These are phyloP conservation scores for Tenthredo distinguenda DNA, from an alignment of 2,888 invertebrate genomes.

Conservation along the genomic window DNA sequence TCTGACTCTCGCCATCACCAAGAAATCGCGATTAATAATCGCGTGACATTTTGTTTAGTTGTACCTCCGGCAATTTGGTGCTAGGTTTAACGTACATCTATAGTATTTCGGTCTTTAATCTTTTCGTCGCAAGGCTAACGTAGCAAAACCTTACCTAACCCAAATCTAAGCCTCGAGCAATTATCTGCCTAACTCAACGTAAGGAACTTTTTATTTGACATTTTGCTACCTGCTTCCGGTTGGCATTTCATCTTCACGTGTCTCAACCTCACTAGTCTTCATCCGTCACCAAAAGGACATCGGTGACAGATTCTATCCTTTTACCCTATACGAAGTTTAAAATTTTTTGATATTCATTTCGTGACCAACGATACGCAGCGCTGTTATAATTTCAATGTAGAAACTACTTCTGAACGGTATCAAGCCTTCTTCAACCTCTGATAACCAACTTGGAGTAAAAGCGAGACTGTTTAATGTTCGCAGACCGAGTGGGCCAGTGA, in stretches of 20 bases:
- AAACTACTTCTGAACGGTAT: not conserved
- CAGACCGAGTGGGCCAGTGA: not conserved
- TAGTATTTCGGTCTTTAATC: conserved; percentile 27
- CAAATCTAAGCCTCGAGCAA: conserved; percentile 3
- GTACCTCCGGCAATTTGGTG: conserved; percentile 55
- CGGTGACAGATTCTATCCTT: not conserved
- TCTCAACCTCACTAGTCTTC: conserved; percentile 6
- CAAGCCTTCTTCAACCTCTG: not conserved
- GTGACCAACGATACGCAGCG: not conserved
- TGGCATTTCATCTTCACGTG: conserved; percentile 24
- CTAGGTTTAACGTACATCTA: conserved; percentile 49
- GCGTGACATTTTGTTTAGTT: conserved; percentile 66
- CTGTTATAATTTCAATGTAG: not conserved
- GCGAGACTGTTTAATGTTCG: not conserved
- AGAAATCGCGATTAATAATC: conserved; percentile 64
- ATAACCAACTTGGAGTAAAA: not conserved
- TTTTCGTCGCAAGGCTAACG: conserved; percentile 17
- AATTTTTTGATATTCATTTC: not conserved
- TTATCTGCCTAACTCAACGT: not conserved
- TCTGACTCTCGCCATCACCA: conserved; percentile 60
- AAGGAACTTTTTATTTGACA: conserved; percentile 31
- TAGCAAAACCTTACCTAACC: conserved; percentile 9
- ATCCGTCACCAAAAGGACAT: conserved; percentile 14
- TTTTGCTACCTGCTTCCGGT: conserved; percentile 32
- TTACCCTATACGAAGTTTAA: not conserved